Base-by-base conservation (phyloP, 2,888 invertebrate species). In the Cynaeus angustus region DNA sequence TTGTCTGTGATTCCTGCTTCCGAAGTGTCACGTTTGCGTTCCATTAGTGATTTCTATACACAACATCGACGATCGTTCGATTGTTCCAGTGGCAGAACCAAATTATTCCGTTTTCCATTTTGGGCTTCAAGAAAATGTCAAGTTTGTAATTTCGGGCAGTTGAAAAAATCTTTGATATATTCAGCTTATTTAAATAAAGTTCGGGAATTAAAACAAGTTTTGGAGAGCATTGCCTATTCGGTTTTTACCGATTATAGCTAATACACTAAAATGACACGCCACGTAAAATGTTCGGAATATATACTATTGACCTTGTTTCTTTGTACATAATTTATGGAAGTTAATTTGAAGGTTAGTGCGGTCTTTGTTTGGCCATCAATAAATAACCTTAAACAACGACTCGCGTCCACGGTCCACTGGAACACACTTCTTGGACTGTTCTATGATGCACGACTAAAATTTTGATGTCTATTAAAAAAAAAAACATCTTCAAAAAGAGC, bases 271-370 rank as follows among this genome's bases (percentile, higher is more conserved):
- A 52, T 52, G 50, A 45, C 59, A 43, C 45, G 33, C n/a, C 21
- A 16, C 16, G 52, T 68, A 53, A 61, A 62, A 62, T 62, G 53
- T 68, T 62, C 68, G 61, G 56, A 30, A 28, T 41, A 53, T 52
- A 66, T 59, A 70, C 33, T 66, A 70, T 67, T 70, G 70, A 67
- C 70, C 70, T 70, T 70, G 67, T 67, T 67, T 70, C 66, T 64
- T 64, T 62, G 48, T 64, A 45, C 16, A 62, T 59, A 66, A 70
- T 59, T 66, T 70, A 66, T 70, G 70, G 66, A 66, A 58, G 66
- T 70, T 64, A 59, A 50, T 65, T 69, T 59, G 53, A 70, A 70
- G 70, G 70, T 66, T 70, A 37, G 30, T 41, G 14, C 46, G 43
- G 56, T 56, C 56, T 61, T 61, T 61, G 61, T 46, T 10, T 59